Percentiles rank a stretch among this genome's conserved stretches.
phyloP scores from a whole-genome alignment of 1,140 invertebrate species.

The Drosophila miranda region DNA sequence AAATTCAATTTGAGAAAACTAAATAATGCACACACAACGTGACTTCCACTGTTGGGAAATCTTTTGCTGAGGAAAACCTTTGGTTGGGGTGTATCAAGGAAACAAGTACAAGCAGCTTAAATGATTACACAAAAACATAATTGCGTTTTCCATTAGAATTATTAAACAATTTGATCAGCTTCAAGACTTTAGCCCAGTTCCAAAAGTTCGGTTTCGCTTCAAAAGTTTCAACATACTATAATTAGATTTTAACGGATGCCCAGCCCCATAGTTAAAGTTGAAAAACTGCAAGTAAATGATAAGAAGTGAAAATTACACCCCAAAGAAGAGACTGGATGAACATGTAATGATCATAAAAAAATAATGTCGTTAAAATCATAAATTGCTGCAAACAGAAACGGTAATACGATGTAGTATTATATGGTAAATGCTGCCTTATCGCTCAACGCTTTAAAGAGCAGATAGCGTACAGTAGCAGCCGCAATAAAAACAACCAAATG shows the following conservation, averaged over 20 bases:
- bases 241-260: too few relatives aligned
- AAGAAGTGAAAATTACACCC: conserved; percentile 20
- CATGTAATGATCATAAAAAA: conserved; percentile 27
- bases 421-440: too few relatives aligned
- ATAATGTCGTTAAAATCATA: conserved; percentile 33
- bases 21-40: conserved; percentile 34
- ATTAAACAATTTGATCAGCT: too few relatives aligned
- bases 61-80: conserved; percentile 13
- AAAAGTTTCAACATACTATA: too few relatives aligned
- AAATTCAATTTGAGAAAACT: conserved; percentile 37
- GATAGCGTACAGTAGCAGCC: conserved; percentile 23
- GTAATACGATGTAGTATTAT: too few relatives aligned
- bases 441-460: conserved; percentile 1
- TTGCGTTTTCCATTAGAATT: too few relatives aligned
- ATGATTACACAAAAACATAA: too few relatives aligned
- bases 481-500: conserved; percentile 19
- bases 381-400: not conserved
- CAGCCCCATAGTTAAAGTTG: not conserved
- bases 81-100: not conserved
- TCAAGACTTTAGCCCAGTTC: too few relatives aligned
- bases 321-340: not conserved
- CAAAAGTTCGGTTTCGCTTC: too few relatives aligned
- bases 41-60: conserved; percentile 26
- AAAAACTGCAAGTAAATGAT: conserved; percentile 4
- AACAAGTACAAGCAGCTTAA: too few relatives aligned